Conservation (phyloP, 2,797 vertebrate species). For the Steatocranus sp. region DNA sequence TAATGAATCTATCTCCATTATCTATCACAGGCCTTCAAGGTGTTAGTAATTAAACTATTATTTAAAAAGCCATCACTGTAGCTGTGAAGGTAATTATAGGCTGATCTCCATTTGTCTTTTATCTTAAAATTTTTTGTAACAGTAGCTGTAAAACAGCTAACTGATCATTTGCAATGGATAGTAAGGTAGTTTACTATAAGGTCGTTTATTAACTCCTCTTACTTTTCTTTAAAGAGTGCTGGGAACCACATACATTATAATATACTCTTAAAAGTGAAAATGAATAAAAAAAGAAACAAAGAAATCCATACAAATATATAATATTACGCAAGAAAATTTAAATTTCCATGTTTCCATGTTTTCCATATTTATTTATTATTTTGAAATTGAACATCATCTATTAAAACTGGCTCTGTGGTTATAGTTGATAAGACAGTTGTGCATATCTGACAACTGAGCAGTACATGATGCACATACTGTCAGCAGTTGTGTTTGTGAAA, state of each 20-base stretch:
- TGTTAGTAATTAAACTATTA: background rate
- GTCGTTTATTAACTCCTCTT: background rate
- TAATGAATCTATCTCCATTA: background rate
- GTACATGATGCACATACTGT: background rate
- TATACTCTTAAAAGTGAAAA: background rate
- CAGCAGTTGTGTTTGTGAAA: background rate
- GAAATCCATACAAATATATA: background rate
- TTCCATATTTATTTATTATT: background rate
- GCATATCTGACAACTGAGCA: background rate
- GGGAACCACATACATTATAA: background rate
- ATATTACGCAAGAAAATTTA: background rate
- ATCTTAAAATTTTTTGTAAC: fast-evolving
- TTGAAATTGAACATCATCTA: background rate
- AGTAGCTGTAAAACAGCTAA: background rate
- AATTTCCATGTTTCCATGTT: too few relatives aligned
- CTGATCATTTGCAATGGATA: background rate
- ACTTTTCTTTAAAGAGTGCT: background rate
- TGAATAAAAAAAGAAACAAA: background rate
- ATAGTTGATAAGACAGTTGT: background rate
- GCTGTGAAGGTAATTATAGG: background rate
- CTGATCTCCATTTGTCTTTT: background rate
- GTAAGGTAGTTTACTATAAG: background rate
- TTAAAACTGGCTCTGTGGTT: background rate
- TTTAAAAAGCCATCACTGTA: background rate
- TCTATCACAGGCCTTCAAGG: background rate